phyloP scores from a whole-genome alignment of 2,113 vertebrate genomes.

The Indicator maculatus region DNA sequence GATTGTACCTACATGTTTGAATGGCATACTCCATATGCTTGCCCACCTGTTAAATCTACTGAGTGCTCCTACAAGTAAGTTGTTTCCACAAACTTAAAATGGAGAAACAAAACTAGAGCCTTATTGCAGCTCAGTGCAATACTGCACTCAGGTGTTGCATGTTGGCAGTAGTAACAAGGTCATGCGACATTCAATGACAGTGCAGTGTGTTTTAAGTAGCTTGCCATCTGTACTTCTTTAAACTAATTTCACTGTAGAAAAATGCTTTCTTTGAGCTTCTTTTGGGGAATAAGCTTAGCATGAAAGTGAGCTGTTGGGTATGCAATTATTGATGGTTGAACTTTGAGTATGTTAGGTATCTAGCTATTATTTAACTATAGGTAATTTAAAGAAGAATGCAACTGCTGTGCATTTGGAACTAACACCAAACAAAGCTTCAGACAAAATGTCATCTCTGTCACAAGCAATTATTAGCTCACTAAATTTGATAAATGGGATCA shows the following conservation, averaged over 20 bases:
- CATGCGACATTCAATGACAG: not conserved
- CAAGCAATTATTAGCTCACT: not conserved
- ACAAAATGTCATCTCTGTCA: not conserved
- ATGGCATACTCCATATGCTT: constrained; percentile 90
- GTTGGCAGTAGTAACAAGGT: not conserved
- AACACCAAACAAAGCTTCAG: not conserved
- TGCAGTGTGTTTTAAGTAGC: not conserved
- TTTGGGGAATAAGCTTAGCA: not conserved
- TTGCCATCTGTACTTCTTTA: not conserved
- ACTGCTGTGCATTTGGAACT: not conserved
- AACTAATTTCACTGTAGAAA: not conserved
- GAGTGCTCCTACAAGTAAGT: constrained; percentile 92
- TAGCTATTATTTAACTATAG: not conserved
- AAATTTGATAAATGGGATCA: not conserved
- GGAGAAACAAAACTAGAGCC: not conserved
- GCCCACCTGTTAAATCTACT: constrained; percentile 83
- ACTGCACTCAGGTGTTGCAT: not conserved
- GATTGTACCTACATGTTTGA: constrained; percentile 94
- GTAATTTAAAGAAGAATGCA: not conserved
- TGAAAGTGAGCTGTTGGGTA: not conserved
- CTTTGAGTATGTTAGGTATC: not conserved
- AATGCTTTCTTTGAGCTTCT: not conserved
- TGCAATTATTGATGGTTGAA: not conserved
- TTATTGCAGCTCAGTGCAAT: not conserved
- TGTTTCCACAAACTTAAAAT: not conserved